Conservation (phyloP, 2,888 invertebrate species). For the Hyposoter didymator region DNA sequence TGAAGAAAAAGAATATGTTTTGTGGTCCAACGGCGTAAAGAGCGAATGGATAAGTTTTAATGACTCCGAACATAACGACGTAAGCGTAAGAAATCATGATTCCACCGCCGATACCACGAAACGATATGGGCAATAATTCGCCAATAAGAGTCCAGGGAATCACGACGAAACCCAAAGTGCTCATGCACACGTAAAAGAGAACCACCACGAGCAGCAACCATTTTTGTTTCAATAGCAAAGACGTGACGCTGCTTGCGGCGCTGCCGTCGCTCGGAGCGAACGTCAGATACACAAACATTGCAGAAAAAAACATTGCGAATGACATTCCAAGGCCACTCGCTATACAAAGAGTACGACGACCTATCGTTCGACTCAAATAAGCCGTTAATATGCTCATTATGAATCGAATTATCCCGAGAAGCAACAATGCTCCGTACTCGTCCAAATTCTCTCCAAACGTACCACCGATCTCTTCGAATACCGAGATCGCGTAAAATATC, state of each 20-base stretch:
- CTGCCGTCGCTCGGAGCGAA: constrained; percentile 69
- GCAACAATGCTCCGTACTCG: constrained; percentile 84
- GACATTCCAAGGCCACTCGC: constrained; percentile 86
- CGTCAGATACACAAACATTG: constrained; percentile 78
- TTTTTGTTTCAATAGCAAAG: constrained; percentile 77
- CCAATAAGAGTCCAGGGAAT: constrained; percentile 87
- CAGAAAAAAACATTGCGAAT: constrained; percentile 83
- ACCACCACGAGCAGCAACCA: constrained; percentile 84
- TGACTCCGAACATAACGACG: constrained; percentile 85
- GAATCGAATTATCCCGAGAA: constrained; percentile 85
- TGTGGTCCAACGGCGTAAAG: constrained; percentile 83
- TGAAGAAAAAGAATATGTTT: constrained; percentile 85
- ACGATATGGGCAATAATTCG: constrained; percentile 85
- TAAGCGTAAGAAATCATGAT: constrained; percentile 85
- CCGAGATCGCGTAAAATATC: constrained; percentile 86
- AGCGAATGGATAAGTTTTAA: constrained; percentile 85
- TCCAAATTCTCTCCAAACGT: constrained; percentile 83
- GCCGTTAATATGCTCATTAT: constrained; percentile 85
- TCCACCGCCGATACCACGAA: constrained; percentile 85
- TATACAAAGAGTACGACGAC: constrained; percentile 85
- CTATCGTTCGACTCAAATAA: constrained; percentile 84
- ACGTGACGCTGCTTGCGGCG: constrained; percentile 72
- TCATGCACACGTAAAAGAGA: constrained; percentile 85
- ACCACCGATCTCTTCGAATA: constrained; percentile 85
- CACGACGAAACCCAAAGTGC: constrained; percentile 85